Base-by-base conservation (phyloP, 2,888 invertebrate species). In the Rapana venosa region DNA sequence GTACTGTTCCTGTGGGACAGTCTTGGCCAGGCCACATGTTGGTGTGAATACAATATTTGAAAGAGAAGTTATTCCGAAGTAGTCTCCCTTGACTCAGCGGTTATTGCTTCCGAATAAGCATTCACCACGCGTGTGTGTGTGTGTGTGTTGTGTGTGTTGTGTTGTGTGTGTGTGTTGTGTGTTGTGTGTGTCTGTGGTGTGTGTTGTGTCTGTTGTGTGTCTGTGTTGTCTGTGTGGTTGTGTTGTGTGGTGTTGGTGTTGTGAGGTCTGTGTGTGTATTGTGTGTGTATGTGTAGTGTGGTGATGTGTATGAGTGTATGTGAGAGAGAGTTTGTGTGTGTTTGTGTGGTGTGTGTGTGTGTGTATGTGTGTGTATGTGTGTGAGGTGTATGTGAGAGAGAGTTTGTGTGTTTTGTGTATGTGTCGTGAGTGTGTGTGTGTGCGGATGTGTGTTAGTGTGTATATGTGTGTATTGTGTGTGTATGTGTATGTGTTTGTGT, bases 231-330 rank as follows among this genome's bases (percentile, higher is more conserved):
- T 30, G 77, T 77, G 77, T 77, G 77, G 1, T 11, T 77, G 77
- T 77, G 30, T n/a, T n/a, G 77, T 77, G 77, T 30, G n/a, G n/a
- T n/a, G n/a, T n/a, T n/a, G n/a, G n/a, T n/a, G n/a, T n/a, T n/a
- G n/a, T n/a, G n/a, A n/a, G n/a, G 77, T 77, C 17, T 77, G 77
- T 77, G 77, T 77, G 30, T 77, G 77, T n/a, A n/a, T n/a, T 77
- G 77, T n/a, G n/a, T 77, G 83, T 22, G 56, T 83, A 17, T 35
- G 83, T 15, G 85, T 15, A n/a, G 85, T 22, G 58, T 15, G 58
- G 4, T n/a, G n/a, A n/a, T n/a, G 56, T 98, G 98, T 95, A 98
- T 98, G 95, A 95, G 98, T 92, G 98, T 98, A n/a, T 56, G 58
- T 81, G 47, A 15, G 58, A 83, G 32, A 22, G n/a, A 79, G 74